These are phyloP conservation scores for Umimayanthus kanabou DNA, from an alignment of 92 coral and sea anemone genomes.

Conservation along the genomic window DNA sequence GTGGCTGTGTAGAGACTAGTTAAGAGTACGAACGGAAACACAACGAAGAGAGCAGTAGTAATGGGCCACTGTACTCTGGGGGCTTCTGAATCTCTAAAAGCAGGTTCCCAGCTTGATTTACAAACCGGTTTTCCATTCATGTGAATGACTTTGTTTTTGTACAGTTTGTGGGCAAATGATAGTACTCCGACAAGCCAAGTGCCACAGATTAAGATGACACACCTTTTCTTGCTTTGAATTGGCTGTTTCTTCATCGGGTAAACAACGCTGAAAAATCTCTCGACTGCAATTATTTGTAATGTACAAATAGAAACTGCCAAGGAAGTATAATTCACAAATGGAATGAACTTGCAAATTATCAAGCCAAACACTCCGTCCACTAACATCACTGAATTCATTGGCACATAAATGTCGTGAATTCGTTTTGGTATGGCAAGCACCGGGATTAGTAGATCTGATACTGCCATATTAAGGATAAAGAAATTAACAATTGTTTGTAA, in stretches of 20 bases:
- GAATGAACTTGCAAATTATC: not conserved
- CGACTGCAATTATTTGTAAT: not conserved
- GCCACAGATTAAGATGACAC: not conserved
- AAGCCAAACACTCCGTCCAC: not conserved
- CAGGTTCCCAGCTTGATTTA: not conserved
- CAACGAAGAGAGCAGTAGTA: not conserved
- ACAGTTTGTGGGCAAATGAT: not conserved
- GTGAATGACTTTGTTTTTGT: not conserved
- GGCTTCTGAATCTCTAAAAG: not conserved
- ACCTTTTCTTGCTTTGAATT: not conserved
- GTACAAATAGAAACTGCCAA: not conserved
- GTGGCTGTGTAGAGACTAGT: not conserved
- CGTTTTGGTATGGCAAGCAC: not conserved
- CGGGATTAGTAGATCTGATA: not conserved
- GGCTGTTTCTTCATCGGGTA: conserved; percentile 12
- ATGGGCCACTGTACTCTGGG: not conserved
- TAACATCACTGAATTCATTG: not conserved
- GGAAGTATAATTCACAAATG: not conserved
- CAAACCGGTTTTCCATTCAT: not conserved
- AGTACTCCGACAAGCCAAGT: not conserved
- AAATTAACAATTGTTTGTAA: not conserved
- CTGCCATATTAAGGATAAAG: not conserved
- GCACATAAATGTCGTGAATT: not conserved
- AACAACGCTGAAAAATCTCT: conserved; percentile 6
- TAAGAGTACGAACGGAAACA: not conserved